phyloP scores from a whole-genome alignment of 1,140 invertebrate genomes.

The Habropoda laboriosa region DNA sequence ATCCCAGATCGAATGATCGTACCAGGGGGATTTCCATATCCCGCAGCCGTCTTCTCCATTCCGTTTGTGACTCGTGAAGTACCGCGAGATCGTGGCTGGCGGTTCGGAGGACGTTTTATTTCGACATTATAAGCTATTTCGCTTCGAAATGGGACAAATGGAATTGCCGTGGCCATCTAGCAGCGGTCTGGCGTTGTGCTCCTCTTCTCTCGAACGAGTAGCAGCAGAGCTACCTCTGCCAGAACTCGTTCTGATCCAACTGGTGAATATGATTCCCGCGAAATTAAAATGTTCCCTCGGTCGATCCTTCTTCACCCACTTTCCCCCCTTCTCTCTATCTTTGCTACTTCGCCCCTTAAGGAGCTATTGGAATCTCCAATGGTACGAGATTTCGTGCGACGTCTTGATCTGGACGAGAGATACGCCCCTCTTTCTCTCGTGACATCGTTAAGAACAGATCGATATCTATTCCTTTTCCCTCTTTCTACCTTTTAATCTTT shows the following conservation, averaged over 20 bases:
- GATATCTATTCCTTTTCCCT: background rate
- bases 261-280: slow-evolving; percentile 61
- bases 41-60: slow-evolving; percentile 26
- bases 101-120: slow-evolving; percentile 65
- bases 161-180: slow-evolving; percentile 64
- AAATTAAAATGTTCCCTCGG: slow-evolving; percentile 64
- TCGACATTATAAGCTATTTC: slow-evolving; percentile 76
- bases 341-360: slow-evolving; percentile 9
- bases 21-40: slow-evolving; percentile 61
- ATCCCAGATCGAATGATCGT: slow-evolving; percentile 58
- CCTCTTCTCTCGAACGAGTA: background rate
- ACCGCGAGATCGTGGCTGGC: background rate
- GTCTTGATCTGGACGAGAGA: slow-evolving; percentile 36
- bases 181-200: slow-evolving; percentile 10
- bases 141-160: slow-evolving; percentile 77
- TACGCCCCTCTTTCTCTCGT: background rate
- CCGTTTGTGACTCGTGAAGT: slow-evolving; percentile 47
- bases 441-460: slow-evolving; percentile 29
- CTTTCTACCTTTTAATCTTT: background rate
- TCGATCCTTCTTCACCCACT: background rate
- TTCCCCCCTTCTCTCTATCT: background rate
- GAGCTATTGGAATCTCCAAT: slow-evolving; percentile 44
- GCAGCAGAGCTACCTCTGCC: slow-evolving; percentile 9
- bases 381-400: background rate
- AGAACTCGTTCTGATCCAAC: slow-evolving; percentile 47